Conservation (phyloP, 2,797 vertebrate genomes). For the Neomorphus geoffroyi region DNA sequence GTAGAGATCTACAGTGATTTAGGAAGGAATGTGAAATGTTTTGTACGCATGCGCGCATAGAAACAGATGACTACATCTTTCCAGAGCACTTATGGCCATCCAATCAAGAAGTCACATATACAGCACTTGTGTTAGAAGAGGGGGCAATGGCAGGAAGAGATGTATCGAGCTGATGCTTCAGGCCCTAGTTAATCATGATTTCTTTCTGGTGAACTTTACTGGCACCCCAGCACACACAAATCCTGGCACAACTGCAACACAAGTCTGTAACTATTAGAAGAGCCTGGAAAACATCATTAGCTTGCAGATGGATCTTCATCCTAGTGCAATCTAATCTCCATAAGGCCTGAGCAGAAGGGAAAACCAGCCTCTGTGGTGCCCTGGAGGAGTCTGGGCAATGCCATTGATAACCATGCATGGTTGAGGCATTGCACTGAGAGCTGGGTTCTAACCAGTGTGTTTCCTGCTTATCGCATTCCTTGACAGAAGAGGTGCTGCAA, state of each 20-base stretch:
- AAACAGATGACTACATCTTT: background rate
- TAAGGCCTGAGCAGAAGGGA: background rate
- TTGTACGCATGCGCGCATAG: background rate
- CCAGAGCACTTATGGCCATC: background rate
- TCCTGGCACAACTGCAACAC: background rate
- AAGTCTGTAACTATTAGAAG: background rate
- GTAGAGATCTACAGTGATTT: background rate
- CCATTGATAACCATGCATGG: background rate
- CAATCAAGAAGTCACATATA: background rate
- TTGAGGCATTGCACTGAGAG: background rate
- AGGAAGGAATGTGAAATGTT: background rate
- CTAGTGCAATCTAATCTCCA: background rate
- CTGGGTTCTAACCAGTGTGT: background rate
- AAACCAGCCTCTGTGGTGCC: background rate
- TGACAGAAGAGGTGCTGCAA: conserved; percentile 16
- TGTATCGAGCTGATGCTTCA: background rate
- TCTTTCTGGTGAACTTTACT: background rate
- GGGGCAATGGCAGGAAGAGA: background rate
- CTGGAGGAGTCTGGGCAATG: background rate
- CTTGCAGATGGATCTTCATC: background rate
- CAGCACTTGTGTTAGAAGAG: background rate
- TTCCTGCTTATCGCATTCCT: background rate
- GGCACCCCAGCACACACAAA: background rate
- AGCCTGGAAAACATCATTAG: background rate
- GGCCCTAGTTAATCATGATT: background rate